These are phyloP conservation scores for Merodon equestris DNA, from an alignment of 2,888 invertebrate genomes.

Conservation along the genomic window DNA sequence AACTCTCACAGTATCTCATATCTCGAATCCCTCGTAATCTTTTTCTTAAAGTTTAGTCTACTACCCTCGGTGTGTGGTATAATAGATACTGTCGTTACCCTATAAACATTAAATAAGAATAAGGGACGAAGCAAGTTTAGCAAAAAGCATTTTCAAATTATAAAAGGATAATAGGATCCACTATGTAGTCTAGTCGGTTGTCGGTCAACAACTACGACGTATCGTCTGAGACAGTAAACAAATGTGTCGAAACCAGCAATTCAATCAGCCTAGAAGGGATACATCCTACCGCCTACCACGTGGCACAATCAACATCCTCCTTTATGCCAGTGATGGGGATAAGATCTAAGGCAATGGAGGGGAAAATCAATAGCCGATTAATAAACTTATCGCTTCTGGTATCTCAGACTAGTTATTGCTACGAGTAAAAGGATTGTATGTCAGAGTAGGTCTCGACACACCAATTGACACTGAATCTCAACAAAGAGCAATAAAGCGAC, in stretches of 20 bases:
- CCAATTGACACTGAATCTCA: slow-evolving; percentile 1
- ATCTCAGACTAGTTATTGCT: too few relatives aligned
- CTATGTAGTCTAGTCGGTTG: neutral
- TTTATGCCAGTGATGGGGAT: neutral
- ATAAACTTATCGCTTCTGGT: slow-evolving; percentile 29
- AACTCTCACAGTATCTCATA: too few relatives aligned
- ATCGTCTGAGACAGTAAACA: slow-evolving; percentile 16
- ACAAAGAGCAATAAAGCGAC: too few relatives aligned
- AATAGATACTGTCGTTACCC: slow-evolving; percentile 1
- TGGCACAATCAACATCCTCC: neutral
- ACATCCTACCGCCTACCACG: neutral
- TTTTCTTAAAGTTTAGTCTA: too few relatives aligned
- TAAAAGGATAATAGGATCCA: slow-evolving; percentile 3
- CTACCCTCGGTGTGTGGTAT: too few relatives aligned
- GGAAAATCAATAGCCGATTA: slow-evolving; percentile 51
- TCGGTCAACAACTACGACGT: too few relatives aligned
- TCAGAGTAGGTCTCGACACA: too few relatives aligned
- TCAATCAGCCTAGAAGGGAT: slow-evolving; percentile 27
- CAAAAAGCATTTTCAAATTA: slow-evolving; percentile 2
- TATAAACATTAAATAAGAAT: neutral
- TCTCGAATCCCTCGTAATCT: too few relatives aligned
- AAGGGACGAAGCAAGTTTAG: too few relatives aligned
- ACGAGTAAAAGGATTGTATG: too few relatives aligned
- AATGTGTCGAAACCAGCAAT: slow-evolving; percentile 30
- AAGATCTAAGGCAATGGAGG: slow-evolving; percentile 4